phyloP scores from a whole-genome alignment of 1,140 invertebrate genomes.

The Sinella curviseta region DNA sequence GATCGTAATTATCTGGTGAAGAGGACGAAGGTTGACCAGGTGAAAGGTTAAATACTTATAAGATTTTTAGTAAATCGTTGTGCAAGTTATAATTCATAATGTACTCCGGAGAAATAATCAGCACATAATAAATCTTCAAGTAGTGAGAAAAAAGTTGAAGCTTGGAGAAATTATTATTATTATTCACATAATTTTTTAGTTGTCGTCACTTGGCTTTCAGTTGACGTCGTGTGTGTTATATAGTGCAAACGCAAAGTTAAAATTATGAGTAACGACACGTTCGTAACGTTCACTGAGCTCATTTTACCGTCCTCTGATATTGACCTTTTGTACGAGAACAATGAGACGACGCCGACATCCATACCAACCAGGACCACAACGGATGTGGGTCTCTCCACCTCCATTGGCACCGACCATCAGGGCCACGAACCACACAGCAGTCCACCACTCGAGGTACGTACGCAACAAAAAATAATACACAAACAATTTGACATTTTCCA shows the following conservation, averaged over 20 bases:
- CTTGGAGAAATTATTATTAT: neutral
- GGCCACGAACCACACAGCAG: slow-evolving; percentile 11
- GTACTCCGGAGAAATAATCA: too few relatives aligned
- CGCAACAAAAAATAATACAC: neutral
- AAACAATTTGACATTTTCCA: neutral
- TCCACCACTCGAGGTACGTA: slow-evolving; percentile 22
- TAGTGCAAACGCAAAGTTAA: neutral
- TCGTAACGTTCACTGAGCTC: slow-evolving; percentile 11
- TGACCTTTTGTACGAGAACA: slow-evolving; percentile 32
- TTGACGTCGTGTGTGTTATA: neutral
- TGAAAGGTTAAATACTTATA: neutral
- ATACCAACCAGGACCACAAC: slow-evolving; percentile 28
- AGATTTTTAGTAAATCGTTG: neutral
- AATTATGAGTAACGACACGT: slow-evolving; percentile 21
- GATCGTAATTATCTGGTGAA: neutral
- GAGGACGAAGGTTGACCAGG: neutral
- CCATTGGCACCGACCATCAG: neutral
- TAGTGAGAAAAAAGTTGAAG: neutral
- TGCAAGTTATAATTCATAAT: neutral
- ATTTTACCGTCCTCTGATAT: slow-evolving; percentile 33
- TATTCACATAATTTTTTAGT: too few relatives aligned
- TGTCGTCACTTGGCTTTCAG: neutral
- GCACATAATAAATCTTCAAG: neutral
- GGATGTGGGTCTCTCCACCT: slow-evolving; percentile 1
- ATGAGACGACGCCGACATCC: slow-evolving; percentile 39